Percentiles rank a stretch among this genome's conserved stretches.
phyloP scores from a whole-genome alignment of 2,113 vertebrate species.

The Genyomyrus donnyi region DNA sequence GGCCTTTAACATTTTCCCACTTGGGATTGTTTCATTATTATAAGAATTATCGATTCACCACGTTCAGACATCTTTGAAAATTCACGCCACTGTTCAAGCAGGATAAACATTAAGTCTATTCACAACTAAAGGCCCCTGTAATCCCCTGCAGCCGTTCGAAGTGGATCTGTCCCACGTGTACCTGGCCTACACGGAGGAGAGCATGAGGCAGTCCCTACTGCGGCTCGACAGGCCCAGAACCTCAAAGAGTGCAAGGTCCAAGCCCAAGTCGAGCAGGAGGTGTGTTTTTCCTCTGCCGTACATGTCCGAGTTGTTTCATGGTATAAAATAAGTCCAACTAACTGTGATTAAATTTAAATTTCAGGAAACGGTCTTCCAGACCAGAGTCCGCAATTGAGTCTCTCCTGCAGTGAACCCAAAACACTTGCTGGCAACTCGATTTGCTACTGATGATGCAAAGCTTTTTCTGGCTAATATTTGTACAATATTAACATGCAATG shows the following conservation, averaged over 20 bases:
- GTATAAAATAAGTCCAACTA: not conserved
- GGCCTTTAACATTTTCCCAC: not conserved
- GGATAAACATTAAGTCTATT: not conserved
- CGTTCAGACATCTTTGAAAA: not conserved
- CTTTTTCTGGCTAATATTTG: not conserved
- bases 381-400: slow-evolving; percentile 85
- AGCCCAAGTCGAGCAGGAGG: slow-evolving; percentile 88
- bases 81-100: not conserved
- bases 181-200: slow-evolving; percentile 93
- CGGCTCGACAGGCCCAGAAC: slow-evolving; percentile 86
- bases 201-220: slow-evolving; percentile 89
- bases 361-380: slow-evolving; percentile 87
- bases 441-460: not conserved
- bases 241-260: slow-evolving; percentile 80
- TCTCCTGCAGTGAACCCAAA: slow-evolving; percentile 77
- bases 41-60: not conserved
- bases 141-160: slow-evolving; percentile 77
- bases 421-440: not conserved
- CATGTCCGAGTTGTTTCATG: not conserved
- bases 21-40: not conserved
- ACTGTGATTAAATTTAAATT: slow-evolving; percentile 23
- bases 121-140: not conserved
- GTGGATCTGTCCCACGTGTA: slow-evolving; percentile 94
- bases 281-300: slow-evolving; percentile 33
- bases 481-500: not conserved